Conservation (phyloP, 2,797 vertebrate genomes). For the Rhinatrema bivittatum region DNA sequence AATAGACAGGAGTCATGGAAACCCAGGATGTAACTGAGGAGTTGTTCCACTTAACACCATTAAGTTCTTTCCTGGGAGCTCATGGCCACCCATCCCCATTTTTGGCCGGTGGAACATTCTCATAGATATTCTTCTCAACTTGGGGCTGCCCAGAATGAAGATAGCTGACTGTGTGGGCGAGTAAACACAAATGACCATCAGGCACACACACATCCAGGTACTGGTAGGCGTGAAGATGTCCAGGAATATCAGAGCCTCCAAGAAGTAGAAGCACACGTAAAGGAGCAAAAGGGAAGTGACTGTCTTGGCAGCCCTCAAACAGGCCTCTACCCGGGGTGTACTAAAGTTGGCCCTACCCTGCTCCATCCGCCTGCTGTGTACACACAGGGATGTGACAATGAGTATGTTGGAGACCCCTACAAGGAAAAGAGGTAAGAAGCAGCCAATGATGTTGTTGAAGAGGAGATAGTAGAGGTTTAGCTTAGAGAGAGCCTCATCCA, state of each 20-base stretch:
- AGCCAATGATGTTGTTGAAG: slow-evolving; percentile 1
- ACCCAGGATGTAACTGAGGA: no score
- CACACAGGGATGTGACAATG: slow-evolving; percentile 1
- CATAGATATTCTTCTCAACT: no score
- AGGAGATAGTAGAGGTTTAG: neutral
- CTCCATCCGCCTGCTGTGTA: neutral
- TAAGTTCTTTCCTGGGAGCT: no score
- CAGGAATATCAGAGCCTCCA: slow-evolving; percentile 3
- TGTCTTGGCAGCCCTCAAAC: slow-evolving; percentile 1
- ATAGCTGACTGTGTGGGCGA: slow-evolving; percentile 7
- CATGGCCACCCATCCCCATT: no score
- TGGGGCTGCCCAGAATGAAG: no score
- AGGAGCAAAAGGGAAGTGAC: neutral
- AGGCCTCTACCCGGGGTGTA: neutral
- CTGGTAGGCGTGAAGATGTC: slow-evolving; percentile 2
- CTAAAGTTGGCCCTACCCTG: neutral
- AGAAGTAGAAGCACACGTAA: slow-evolving; percentile 2
- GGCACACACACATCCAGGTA: slow-evolving; percentile 5
- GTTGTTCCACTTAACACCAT: no score
- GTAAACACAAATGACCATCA: slow-evolving; percentile 8
- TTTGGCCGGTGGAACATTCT: no score
- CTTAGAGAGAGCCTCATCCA: neutral
- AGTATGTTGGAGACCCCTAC: slow-evolving; percentile 4
- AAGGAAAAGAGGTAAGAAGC: slow-evolving; percentile 1
- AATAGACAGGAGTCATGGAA: no score